Base-by-base conservation (phyloP, 1,140 invertebrate species). In the Spodoptera frugiperda region DNA sequence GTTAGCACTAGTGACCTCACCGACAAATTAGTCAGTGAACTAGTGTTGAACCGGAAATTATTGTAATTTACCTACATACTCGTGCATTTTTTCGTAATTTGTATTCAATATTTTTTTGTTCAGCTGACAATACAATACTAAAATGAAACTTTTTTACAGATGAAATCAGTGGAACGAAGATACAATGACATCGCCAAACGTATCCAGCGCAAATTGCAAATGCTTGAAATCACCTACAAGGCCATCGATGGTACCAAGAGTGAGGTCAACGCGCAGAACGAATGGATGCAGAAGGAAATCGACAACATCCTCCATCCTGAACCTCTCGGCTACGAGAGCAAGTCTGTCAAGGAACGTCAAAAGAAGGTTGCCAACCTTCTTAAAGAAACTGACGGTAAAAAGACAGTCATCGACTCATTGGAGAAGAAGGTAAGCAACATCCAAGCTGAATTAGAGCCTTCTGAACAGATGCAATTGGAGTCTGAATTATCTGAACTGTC, bases 361-460 rank as follows among this genome's bases (percentile, higher is more conserved):
- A 95, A 97, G 79, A 93, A 96, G 77, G 89, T 97, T 5, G 97
- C 97, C 89, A 95, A 95, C 48, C 93, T 98, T 63, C 89, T 97
- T 30, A 98, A 98, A 92, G 98, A 99, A 89, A 96, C 97, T 9
- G 97, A 98, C 85, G 96, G 96, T 6, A 98, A 98, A 89, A 96
- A 97, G 84, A 95, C 97, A 2, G 94, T 98, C 6, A 96, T 98
- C 49, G 97, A 98, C 78, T 97, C 97, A 3, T 90, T 98, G 9
- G 96, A 97, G 80, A 97, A 97, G 88, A 96, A 98, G 57, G 95
- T 98, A 4, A 96, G 96, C 53, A 97, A 97, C 68, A 97, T 99
- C 94, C 96, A 97, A 84, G 96, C 96, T 77, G 98, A 99, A 89
- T 88, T 99, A n/a, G 98, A 98, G 87, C 95, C 96, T 71, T 95